These are phyloP conservation scores for Drosophila oshimai DNA, from an alignment of 1,140 invertebrate species.

Conservation along the genomic window DNA sequence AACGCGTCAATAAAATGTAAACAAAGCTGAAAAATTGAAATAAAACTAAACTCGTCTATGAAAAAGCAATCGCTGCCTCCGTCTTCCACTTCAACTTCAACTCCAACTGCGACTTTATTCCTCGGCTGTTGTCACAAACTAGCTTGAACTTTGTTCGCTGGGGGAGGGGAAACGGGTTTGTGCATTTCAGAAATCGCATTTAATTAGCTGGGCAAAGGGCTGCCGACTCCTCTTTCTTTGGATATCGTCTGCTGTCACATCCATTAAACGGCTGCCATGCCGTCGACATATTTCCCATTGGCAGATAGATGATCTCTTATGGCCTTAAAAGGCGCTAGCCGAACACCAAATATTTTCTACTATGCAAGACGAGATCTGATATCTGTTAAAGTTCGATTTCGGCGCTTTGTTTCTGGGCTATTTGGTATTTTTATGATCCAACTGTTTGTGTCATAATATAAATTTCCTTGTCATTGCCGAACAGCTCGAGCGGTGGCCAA, in stretches of 20 bases:
- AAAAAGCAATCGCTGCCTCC: neutral
- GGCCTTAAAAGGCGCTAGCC: constrained; percentile 40
- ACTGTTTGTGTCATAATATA: constrained; percentile 66
- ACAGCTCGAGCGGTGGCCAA: constrained; percentile 10
- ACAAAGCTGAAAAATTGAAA: constrained; percentile 24
- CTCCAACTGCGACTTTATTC: constrained; percentile 12
- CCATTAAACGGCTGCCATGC: constrained; percentile 38
- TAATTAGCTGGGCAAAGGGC: constrained; percentile 53
- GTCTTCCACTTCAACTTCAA: too few species aligned
- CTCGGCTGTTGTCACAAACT: neutral
- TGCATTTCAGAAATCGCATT: constrained; percentile 60
- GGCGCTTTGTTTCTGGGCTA: constrained; percentile 8
- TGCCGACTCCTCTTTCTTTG: constrained; percentile 7
- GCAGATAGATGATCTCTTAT: constrained; percentile 41
- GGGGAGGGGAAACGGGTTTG: constrained; percentile 47
- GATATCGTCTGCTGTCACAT: neutral
- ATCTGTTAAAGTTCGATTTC: neutral
- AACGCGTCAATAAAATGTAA: constrained; percentile 53
- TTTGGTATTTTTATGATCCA: constrained; percentile 33
- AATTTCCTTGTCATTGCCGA: constrained; percentile 16
- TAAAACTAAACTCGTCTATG: constrained; percentile 9
- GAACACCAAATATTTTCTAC: constrained; percentile 39
- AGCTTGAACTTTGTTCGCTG: constrained; percentile 11
- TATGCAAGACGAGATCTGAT: constrained; percentile 55
- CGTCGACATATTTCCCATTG: constrained; percentile 25